Evolutionary conservation across 2,888 invertebrate species (phyloP), one percentile per base, ranked within the genome.

Genomic region (Cryptus armator): DNA sequence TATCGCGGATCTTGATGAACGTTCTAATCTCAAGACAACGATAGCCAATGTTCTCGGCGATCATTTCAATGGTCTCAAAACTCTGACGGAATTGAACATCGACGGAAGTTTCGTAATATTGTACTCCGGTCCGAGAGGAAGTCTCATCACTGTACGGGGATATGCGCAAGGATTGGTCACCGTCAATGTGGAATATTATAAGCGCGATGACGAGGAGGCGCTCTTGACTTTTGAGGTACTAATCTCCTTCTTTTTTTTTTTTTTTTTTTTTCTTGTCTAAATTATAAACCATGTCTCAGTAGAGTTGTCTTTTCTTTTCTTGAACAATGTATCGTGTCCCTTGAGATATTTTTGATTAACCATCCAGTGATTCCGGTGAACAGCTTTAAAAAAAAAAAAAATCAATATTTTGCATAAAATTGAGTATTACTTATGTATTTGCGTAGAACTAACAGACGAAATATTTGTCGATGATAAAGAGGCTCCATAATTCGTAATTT

Each of bases 101-200:
- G 96, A 96, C 87, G 97, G 96, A 80, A 97, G 97, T 72, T 95
- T 96, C 64, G 94, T 97, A 86, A 96, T 96, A 89, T 94, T 97
- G 19, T 95, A 96, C 86, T 95, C 96, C 48, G 97, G 97, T 86
- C 97, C 96, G 84, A 95, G 95, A 91, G 96, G 96, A 44, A 95
- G 96, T 68, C 95, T 97, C 7, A 95, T 97, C 43, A 96, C 96
- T 44, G 95, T 97, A 64, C 95, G 97, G 91, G 95, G 97, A 88
- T 97, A 96, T 90, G 95, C 95, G 67, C 96, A 96, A 89, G 98
- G 98, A 79, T 94, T 97, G 88, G 95, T 98, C 81, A 97, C 97
- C 51, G 94, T 98, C 88, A 98, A 97, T 93, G 96, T 98, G 91
- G 98, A 98, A 92, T 98, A 97, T 94, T 97, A 96, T 93, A 96